These are phyloP conservation scores for Iphiclides podalirius DNA, from an alignment of 2,888 invertebrate genomes.

Conservation along the genomic window DNA sequence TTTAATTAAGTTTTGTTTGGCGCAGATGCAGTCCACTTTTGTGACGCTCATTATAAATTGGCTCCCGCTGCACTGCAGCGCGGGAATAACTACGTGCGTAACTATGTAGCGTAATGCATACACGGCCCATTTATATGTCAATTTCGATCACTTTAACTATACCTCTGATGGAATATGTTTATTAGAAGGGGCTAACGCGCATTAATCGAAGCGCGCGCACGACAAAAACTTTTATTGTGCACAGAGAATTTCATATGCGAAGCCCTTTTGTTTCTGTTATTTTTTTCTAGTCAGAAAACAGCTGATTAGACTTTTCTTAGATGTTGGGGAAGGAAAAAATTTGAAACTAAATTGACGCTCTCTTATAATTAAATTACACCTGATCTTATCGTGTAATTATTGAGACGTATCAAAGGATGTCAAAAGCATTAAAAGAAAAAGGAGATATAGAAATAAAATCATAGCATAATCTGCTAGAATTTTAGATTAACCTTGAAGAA, in stretches of 20 bases:
- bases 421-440: too few relatives aligned
- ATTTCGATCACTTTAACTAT: conserved; percentile 7
- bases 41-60: conserved; percentile 55
- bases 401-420: too few relatives aligned
- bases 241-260: neutral
- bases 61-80: conserved; percentile 53
- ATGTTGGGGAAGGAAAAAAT: neutral
- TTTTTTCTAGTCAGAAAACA: neutral
- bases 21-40: conserved; percentile 63
- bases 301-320: neutral
- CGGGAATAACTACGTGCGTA: conserved; percentile 61
- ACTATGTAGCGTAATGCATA: conserved; percentile 44
- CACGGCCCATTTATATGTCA: conserved; percentile 8
- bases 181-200: neutral
- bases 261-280: neutral
- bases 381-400: too few relatives aligned
- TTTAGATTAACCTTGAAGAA: too few relatives aligned
- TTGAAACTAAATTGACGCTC: too few relatives aligned
- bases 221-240: neutral
- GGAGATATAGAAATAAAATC: too few relatives aligned
- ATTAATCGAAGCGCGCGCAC: neutral
- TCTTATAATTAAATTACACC: too few relatives aligned
- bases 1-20: conserved; percentile 73
- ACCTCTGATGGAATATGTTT: neutral
- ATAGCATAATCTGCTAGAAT: too few relatives aligned